Percentiles rank a stretch among this genome's conserved stretches.
Evolutionary conservation across 2,113 vertebrate species (phyloP).

Genomic region (Ellobius talpinus): DNA sequence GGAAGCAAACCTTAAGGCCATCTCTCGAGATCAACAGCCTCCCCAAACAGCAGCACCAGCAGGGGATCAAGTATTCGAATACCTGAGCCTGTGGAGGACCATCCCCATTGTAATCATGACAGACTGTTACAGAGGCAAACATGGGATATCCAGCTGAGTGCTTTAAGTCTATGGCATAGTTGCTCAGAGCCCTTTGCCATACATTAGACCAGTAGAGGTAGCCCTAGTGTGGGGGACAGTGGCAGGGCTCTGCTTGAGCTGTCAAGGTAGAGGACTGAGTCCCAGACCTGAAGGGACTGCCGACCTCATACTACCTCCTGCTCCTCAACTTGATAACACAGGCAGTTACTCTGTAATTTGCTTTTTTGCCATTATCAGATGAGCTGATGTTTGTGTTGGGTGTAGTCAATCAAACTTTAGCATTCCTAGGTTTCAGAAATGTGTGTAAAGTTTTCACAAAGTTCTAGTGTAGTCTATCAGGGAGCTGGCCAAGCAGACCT

Average conservation of each 20-base stretch:
- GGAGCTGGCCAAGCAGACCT: not conserved
- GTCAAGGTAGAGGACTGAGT: not conserved
- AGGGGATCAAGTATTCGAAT: not conserved
- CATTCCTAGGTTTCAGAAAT: not conserved
- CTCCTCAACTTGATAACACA: not conserved
- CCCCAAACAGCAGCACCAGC: not conserved
- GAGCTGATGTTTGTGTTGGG: not conserved
- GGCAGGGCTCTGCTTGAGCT: not conserved
- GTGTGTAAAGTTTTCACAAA: not conserved
- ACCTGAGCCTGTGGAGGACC: not conserved
- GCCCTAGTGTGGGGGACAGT: no score
- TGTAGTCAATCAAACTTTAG: not conserved
- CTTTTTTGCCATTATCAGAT: not conserved
- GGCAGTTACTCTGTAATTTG: not conserved
- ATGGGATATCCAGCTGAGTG: not conserved
- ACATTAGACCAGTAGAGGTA: not conserved
- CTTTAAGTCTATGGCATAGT: not conserved
- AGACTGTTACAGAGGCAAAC: not conserved
- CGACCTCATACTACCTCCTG: not conserved
- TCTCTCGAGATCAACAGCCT: fast-evolving
- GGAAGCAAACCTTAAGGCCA: not conserved
- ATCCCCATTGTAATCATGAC: not conserved
- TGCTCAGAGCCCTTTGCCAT: not conserved
- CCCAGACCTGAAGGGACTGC: not conserved
- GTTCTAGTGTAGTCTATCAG: not conserved